phyloP scores from a whole-genome alignment of 2,888 invertebrate species.

The Orchesella flavescens region DNA sequence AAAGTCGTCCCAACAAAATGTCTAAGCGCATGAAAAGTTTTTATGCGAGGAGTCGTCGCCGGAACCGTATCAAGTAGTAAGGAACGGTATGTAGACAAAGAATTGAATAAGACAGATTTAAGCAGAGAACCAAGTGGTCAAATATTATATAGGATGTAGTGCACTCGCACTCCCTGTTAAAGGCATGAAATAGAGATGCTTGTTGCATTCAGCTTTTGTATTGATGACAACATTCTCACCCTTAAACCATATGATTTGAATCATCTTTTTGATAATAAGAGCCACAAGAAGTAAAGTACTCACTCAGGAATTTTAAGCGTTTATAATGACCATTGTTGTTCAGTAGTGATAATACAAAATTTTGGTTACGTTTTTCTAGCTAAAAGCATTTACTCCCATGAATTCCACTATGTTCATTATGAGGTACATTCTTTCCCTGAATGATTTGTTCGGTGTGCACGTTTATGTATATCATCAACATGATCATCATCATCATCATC shows the following conservation, averaged over 20 bases:
- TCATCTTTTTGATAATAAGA: constrained; percentile 13
- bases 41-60: too few relatives aligned
- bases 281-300: constrained; percentile 3
- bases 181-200: not conserved
- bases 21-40: too few relatives aligned
- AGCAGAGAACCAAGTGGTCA: too few relatives aligned
- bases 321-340: constrained; percentile 43
- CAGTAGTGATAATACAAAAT: constrained; percentile 45
- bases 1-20: too few relatives aligned
- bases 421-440: not conserved
- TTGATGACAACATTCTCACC: constrained; percentile 1
- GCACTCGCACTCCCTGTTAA: not conserved
- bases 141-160: not conserved
- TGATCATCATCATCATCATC: not conserved
- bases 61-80: too few relatives aligned
- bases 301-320: constrained; percentile 55
- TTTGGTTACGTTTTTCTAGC: constrained; percentile 29
- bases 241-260: constrained; percentile 2
- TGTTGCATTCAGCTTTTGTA: not conserved
- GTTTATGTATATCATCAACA: not conserved
- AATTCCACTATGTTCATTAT: not conserved
- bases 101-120: too few relatives aligned
- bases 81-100: too few relatives aligned
- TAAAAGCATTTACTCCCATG: constrained; percentile 27
- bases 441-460: not conserved